Conservation (phyloP, 2,113 vertebrate genomes). For the Acanthochromis polyacanthus region DNA sequence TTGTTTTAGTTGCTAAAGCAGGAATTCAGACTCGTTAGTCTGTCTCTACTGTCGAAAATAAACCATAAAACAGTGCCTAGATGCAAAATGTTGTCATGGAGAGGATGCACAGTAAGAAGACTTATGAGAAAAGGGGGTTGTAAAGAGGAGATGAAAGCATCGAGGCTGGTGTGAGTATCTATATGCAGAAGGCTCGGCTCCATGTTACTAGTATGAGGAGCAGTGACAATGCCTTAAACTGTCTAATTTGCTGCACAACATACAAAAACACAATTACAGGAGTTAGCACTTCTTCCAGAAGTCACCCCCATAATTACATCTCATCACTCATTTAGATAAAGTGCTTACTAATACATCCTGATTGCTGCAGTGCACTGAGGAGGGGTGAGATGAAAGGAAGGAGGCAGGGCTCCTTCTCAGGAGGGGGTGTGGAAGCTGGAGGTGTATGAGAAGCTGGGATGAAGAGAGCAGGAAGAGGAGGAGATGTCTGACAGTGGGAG, state of each 20-base stretch:
- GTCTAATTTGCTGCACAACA: slow-evolving; percentile 39
- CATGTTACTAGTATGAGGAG: slow-evolving; percentile 5
- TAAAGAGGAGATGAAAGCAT: not conserved
- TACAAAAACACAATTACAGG: slow-evolving; percentile 54
- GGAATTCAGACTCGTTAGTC: too few species aligned
- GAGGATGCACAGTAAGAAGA: not conserved
- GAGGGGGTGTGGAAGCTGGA: slow-evolving; percentile 6
- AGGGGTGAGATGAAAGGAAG: slow-evolving; percentile 54
- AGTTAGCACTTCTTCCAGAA: slow-evolving; percentile 45
- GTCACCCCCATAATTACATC: slow-evolving; percentile 56
- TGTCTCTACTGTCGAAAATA: too few species aligned
- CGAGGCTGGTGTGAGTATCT: not conserved
- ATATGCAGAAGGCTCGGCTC: not conserved
- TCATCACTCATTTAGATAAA: slow-evolving; percentile 67
- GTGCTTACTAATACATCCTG: slow-evolving; percentile 63
- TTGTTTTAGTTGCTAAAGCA: not conserved
- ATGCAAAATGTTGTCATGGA: not conserved
- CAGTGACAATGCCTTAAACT: slow-evolving; percentile 8
- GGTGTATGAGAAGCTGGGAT: slow-evolving; percentile 35
- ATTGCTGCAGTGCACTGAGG: slow-evolving; percentile 44
- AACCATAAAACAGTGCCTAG: too few species aligned
- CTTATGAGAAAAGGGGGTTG: not conserved
- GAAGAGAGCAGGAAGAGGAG: slow-evolving; percentile 60
- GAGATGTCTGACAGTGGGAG: slow-evolving; percentile 70
- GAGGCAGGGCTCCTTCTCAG: slow-evolving; percentile 41